phyloP scores from a whole-genome alignment of 1,140 invertebrate genomes.

The Drosophila nasuta region DNA sequence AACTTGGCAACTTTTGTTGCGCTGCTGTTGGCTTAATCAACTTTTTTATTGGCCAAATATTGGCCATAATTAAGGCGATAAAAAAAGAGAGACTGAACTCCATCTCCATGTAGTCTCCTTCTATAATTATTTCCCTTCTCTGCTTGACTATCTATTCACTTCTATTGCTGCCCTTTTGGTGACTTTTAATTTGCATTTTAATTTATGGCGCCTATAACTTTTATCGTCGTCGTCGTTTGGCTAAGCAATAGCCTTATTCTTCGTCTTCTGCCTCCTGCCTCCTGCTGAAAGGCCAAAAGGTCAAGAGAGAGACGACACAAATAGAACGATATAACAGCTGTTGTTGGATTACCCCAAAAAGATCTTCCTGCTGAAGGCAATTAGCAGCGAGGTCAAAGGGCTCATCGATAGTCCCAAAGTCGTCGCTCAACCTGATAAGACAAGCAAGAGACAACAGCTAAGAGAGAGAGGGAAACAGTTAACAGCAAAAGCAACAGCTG shows the following conservation, averaged over 20 bases:
- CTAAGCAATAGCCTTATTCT: neutral
- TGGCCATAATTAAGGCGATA: constrained; percentile 77
- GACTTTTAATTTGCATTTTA: constrained; percentile 80
- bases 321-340: constrained; percentile 66
- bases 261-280: neutral
- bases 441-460: neutral
- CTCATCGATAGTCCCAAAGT: constrained; percentile 29
- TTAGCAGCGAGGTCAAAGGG: constrained; percentile 64
- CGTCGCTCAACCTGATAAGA: constrained; percentile 6
- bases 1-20: constrained; percentile 21
- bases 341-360: constrained; percentile 42
- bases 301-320: constrained; percentile 17
- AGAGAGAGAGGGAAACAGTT: neutral
- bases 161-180: constrained; percentile 16
- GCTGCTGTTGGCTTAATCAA: constrained; percentile 45
- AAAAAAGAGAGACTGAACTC: constrained; percentile 36
- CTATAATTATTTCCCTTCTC: constrained; percentile 61
- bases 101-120: constrained; percentile 6
- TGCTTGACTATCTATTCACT: neutral
- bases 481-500: constrained; percentile 24
- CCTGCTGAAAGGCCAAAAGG: constrained; percentile 35
- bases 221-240: constrained; percentile 57
- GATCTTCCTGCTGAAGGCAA: constrained; percentile 53
- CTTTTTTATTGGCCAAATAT: constrained; percentile 72
- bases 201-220: constrained; percentile 80